Evolutionary conservation across 2,113 vertebrate species (phyloP), one percentile per base, ranked within the genome.

Genomic region (Lepidothrix coronata): DNA sequence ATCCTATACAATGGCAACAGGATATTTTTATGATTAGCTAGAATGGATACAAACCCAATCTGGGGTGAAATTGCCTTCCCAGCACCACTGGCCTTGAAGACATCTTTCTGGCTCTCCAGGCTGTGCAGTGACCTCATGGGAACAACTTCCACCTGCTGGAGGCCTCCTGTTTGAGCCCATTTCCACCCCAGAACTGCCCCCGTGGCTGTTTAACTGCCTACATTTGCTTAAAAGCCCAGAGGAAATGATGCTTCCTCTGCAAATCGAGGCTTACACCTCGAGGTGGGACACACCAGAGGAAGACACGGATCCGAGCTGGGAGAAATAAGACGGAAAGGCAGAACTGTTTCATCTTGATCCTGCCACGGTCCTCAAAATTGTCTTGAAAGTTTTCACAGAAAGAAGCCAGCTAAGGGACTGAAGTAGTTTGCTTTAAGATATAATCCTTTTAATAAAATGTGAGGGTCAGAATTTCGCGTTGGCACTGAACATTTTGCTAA

Each of bases 391-490:
- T 96, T 92, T 44, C 65, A 22, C 68, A 89, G 95, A 75, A 79
- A 96, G 73, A 82, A 95, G 83, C 80, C 14, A 46, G 83, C 28
- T 62, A 68, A 81, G 70, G 68, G 65, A 88, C 88, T 8, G 80
- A 77, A 96, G 86, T 91, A 84, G 92, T 94, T 95, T 96, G 75
- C 92, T 96, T 95, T 95, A 73, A 84, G 89, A 92, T 62, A 85
- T 95, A 93, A 95, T 92, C 91, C 95, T 79, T 95, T 93, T 95
- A 96, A 96, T 91, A 93, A 96, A 94, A 95, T 87, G 79, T 88
- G 68, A 88, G 91, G 91, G 86, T 96, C 86, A 95, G 86, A 95
- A 93, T 93, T 93, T 91, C 83, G 52, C 16, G 1, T 91, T 51
- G 77, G 85, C 67, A 84, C 73, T 17, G 86, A 89, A 91, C 77